Evolutionary conservation across 2,888 invertebrate species (phyloP).

Genomic region (Trichopria drosophilae): DNA sequence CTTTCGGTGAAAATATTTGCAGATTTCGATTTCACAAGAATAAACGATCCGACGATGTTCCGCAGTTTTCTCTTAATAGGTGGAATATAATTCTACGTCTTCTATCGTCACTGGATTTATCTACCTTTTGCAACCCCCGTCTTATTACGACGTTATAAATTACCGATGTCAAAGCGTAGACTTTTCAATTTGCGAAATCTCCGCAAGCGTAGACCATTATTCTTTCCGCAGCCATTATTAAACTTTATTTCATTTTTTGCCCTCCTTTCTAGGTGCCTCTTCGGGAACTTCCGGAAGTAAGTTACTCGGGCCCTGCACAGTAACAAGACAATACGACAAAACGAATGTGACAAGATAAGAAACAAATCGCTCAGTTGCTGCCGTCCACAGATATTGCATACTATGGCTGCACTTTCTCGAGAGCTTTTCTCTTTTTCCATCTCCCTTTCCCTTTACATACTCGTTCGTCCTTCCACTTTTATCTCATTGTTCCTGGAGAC

Average conservation of each 20-base stretch:
- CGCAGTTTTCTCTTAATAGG: too few relatives aligned
- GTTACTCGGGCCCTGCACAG: slow-evolving; percentile 14
- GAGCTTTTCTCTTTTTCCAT: background rate
- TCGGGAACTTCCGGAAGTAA: too few relatives aligned
- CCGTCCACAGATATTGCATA: slow-evolving; percentile 2
- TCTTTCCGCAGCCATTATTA: background rate
- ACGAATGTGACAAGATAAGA: slow-evolving; percentile 19
- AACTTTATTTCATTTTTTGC: slow-evolving; percentile 13
- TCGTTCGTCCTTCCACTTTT: slow-evolving; percentile 2
- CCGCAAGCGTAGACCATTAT: background rate
- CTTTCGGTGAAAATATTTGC: too few relatives aligned
- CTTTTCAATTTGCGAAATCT: background rate
- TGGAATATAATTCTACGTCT: too few relatives aligned
- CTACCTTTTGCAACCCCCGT: slow-evolving; percentile 16
- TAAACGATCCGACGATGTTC: too few relatives aligned
- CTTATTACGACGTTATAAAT: slow-evolving; percentile 6
- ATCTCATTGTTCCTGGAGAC: too few relatives aligned
- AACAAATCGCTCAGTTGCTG: slow-evolving; percentile 19
- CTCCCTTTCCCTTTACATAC: slow-evolving; percentile 3
- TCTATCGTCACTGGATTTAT: too few relatives aligned
- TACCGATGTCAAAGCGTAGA: slow-evolving; percentile 2
- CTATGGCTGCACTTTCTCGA: background rate
- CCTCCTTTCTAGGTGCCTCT: background rate
- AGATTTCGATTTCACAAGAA: too few relatives aligned
- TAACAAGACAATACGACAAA: slow-evolving; percentile 1